Evolutionary conservation across 2,113 vertebrate species (phyloP).

Genomic region (Ciconia maguari): DNA sequence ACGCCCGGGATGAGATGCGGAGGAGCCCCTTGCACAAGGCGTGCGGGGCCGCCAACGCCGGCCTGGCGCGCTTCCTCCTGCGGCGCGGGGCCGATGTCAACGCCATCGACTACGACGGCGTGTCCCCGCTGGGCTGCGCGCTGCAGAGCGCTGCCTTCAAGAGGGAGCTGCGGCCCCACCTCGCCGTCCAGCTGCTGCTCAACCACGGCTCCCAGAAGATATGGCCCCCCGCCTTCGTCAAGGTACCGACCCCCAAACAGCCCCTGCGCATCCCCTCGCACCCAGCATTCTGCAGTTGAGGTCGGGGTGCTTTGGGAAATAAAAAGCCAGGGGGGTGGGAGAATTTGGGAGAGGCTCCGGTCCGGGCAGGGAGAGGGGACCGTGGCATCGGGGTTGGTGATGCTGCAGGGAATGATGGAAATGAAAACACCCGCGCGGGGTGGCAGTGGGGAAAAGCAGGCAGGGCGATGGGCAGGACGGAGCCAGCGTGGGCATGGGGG

Average conservation of each 20-base stretch:
- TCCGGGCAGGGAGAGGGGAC: neutral
- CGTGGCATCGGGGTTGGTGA: fast-evolving
- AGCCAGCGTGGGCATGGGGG: fast-evolving
- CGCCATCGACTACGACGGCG: conserved; percentile 73
- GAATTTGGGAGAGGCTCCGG: fast-evolving
- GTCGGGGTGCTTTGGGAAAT: neutral
- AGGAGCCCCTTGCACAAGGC: conserved; percentile 78
- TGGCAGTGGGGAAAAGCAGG: neutral
- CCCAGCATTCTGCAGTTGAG: fast-evolving
- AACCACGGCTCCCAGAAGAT: conserved; percentile 75
- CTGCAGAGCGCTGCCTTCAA: conserved; percentile 48
- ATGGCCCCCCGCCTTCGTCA: conserved; percentile 74
- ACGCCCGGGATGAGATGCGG: conserved; percentile 62
- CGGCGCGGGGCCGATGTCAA: conserved; percentile 62
- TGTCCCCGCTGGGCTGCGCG: conserved; percentile 65
- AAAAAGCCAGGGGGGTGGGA: fast-evolving
- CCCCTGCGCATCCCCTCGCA: fast-evolving
- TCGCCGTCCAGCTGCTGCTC: conserved; percentile 69
- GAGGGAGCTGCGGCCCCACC: conserved; percentile 29
- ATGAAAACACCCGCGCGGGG: fast-evolving
- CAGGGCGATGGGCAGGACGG: neutral
- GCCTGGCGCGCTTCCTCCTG: conserved; percentile 70
- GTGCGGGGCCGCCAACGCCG: conserved; percentile 46
- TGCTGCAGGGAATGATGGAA: neutral
- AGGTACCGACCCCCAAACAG: conserved; percentile 27